phyloP scores from a whole-genome alignment of 2,888 invertebrate species.

The Globia sparganii region DNA sequence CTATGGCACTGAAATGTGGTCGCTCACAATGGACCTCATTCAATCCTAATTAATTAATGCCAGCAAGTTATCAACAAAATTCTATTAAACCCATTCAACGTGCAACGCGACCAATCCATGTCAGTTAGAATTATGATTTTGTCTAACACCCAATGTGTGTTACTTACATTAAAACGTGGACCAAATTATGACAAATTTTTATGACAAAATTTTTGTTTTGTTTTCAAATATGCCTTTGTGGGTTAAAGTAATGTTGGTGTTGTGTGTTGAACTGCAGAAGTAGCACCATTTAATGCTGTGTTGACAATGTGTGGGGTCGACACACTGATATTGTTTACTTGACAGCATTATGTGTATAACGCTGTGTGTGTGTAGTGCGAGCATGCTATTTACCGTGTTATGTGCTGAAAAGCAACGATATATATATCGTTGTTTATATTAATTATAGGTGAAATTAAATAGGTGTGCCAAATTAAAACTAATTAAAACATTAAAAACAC shows the following conservation, averaged over 20 bases:
- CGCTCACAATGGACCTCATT: no score
- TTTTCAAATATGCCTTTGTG: not conserved
- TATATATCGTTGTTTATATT: no score
- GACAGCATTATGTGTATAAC: conserved; percentile 40
- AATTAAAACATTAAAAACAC: no score
- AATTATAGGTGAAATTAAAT: not conserved
- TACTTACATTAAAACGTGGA: not conserved
- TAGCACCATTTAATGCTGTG: not conserved
- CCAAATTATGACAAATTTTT: conserved; percentile 1
- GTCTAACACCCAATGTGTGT: conserved; percentile 12
- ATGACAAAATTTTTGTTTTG: not conserved
- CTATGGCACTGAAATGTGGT: no score
- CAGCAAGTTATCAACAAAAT: conserved; percentile 6
- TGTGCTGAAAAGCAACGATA: conserved; percentile 8
- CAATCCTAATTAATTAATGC: conserved; percentile 9
- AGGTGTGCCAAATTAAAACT: no score
- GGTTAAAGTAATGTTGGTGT: not conserved
- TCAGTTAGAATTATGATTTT: conserved; percentile 26
- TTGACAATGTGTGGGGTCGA: conserved; percentile 43
- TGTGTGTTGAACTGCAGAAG: not conserved
- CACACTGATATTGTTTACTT: conserved; percentile 34
- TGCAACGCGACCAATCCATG: not conserved
- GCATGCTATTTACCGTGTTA: conserved; percentile 18
- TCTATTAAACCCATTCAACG: not conserved
- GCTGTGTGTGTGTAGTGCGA: no score